Evolutionary conservation across 2,113 vertebrate species (phyloP).

Genomic region (Dinomys branickii): DNA sequence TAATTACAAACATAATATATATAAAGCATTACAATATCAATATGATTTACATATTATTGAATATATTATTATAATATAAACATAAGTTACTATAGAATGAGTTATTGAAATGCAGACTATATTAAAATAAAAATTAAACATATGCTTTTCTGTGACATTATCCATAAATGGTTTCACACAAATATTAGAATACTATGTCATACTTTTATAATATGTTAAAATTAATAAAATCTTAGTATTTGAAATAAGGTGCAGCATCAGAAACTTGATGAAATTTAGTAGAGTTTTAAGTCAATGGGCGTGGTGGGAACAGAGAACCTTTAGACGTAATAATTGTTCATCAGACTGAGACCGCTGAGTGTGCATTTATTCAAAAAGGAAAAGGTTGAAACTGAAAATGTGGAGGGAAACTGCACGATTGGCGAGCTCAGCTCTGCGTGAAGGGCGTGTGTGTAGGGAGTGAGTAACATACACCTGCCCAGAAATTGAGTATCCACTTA

Average conservation of each 20-base stretch:
- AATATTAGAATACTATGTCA: neutral
- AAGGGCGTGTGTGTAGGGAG: neutral
- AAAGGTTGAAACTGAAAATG: conserved; percentile 37
- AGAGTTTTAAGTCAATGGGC: neutral
- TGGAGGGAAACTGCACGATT: conserved; percentile 46
- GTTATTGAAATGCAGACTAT: too few relatives aligned
- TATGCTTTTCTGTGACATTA: neutral
- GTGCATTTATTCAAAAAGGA: neutral
- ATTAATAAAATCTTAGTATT: conserved; percentile 8
- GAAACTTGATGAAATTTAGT: neutral
- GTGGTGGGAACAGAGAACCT: conserved; percentile 13
- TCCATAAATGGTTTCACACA: neutral
- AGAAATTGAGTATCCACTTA: conserved; percentile 2
- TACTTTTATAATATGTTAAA: neutral
- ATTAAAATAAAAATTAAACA: too few relatives aligned
- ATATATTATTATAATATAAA: too few relatives aligned
- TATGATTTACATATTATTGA: too few relatives aligned
- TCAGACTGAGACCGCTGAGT: neutral
- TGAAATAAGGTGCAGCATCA: neutral
- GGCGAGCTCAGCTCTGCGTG: neutral
- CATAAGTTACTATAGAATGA: too few relatives aligned
- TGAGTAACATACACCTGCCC: neutral
- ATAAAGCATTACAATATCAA: too few relatives aligned
- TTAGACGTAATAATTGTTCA: neutral
- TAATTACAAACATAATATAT: too few relatives aligned